Evolutionary conservation across 2,797 vertebrate genomes (phyloP), one percentile per base, ranked within the genome.

Genomic region (Carapus acus): DNA sequence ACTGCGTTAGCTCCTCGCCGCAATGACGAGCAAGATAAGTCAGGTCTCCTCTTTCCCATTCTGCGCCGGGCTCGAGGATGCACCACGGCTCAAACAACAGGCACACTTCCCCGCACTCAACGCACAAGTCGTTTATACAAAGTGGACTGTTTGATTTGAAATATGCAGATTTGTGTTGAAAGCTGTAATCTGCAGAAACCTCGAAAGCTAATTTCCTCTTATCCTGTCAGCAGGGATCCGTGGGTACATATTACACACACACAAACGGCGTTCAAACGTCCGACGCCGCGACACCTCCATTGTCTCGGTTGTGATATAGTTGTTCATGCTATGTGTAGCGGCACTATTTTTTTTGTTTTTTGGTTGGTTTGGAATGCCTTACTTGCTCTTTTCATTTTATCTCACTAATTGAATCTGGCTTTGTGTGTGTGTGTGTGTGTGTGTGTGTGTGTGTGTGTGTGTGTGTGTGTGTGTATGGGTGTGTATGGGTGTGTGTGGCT

Each of bases 311-410:
- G 43, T 67, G 49, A 38, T 31, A 54, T 70, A 53, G 64, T 43
- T 52, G 46, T 65, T 67, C n/a, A n/a, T 61, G 39, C 58, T 60
- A 27, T 61, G 59, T 48, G 66, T 78, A 73, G 67, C 67, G 65
- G 48, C 27, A 4, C n/a, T 13, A 21, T 61, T 59, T n/a, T n/a
- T n/a, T n/a, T 5, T 4, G 23, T 22, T 50, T 65, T 66, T 50
- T 40, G 46, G 58, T 53, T 47, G 62, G 45, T 54, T 69, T 70
- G 45, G 54, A 71, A 62, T 53, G 41, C 73, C 67, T 78, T 68
- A 46, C 58, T 70, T 76, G 76, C 78, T 83, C 83, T 80, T 82
- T 83, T 81, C 51, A 58, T 79, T 77, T 81, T 71, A 73, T 83
- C 58, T 2, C 64, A 62, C 66, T 81, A 79, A 82, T 80, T 81